Conservation (phyloP, 2,888 invertebrate species). For the Napeogenes inachia region DNA sequence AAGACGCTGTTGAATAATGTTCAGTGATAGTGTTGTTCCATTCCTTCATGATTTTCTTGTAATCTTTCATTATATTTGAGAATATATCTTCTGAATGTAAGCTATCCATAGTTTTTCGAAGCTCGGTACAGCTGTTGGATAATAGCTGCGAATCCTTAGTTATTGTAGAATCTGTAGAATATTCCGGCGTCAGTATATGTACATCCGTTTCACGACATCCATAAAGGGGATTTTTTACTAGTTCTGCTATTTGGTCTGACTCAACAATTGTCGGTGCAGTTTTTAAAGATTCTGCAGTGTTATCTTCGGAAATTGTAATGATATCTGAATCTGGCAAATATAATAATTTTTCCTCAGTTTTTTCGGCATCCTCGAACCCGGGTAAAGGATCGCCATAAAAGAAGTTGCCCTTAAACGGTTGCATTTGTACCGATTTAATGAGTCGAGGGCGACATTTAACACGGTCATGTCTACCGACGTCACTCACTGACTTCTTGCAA, state of each 20-base stretch:
- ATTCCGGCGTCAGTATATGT: constrained; percentile 50
- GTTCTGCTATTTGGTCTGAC: constrained; percentile 44
- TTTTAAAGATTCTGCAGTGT: constrained; percentile 56
- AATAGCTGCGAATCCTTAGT: constrained; percentile 65
- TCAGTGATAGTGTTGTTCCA: constrained; percentile 69
- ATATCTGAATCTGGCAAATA: constrained; percentile 70
- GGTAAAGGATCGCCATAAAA: constrained; percentile 68
- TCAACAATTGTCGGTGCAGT: constrained; percentile 60
- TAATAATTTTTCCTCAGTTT: constrained; percentile 63
- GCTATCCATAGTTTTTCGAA: constrained; percentile 57
- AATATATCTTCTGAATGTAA: constrained; percentile 49
- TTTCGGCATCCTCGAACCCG: constrained; percentile 57
- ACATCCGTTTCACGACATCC: constrained; percentile 59
- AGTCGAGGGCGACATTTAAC: constrained; percentile 57
- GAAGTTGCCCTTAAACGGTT: constrained; percentile 71
- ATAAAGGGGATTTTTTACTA: constrained; percentile 65
- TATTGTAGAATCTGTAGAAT: constrained; percentile 46
- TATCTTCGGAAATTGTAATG: constrained; percentile 63
- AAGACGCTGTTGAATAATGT: constrained; percentile 55
- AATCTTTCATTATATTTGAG: constrained; percentile 60
- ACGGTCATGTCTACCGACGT: constrained; percentile 58
- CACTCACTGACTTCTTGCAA: constrained; percentile 65
- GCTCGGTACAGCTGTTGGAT: constrained; percentile 65
- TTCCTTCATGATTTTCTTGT: constrained; percentile 70
- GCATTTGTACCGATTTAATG: constrained; percentile 63